These are phyloP conservation scores for Fopius arisanus DNA, from an alignment of 1,140 invertebrate genomes.

Conservation along the genomic window DNA sequence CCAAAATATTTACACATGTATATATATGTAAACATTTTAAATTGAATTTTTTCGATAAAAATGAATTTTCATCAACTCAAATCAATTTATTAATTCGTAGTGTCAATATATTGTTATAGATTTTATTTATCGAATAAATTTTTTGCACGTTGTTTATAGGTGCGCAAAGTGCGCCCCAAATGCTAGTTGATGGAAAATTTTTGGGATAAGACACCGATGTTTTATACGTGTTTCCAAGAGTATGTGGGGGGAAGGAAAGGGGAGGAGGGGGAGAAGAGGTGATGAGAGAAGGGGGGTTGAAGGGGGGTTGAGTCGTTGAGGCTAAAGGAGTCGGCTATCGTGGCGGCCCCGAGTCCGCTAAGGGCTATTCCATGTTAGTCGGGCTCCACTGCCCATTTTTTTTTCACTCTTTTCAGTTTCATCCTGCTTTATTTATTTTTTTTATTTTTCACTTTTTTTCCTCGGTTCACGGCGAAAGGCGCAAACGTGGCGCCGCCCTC, in stretches of 20 bases:
- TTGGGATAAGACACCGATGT: slow-evolving; percentile 2
- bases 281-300: slow-evolving; percentile 43
- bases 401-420: slow-evolving; percentile 45
- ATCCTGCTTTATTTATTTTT: slow-evolving; percentile 4
- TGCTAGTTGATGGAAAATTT: slow-evolving; percentile 9
- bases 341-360: slow-evolving; percentile 51
- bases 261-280: slow-evolving; percentile 33
- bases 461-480: slow-evolving; percentile 39
- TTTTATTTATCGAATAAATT: no score
- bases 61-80: no score
- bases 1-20: no score
- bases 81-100: no score
- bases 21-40: no score
- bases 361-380: slow-evolving; percentile 66
- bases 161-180: no score
- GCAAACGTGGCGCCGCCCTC: slow-evolving; percentile 63
- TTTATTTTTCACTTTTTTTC: slow-evolving; percentile 21
- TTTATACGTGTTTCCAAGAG: slow-evolving; percentile 9
- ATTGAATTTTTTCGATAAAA: no score
- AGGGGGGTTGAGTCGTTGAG: slow-evolving; percentile 51
- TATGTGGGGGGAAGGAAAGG: slow-evolving; percentile 22
- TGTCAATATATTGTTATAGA: no score
- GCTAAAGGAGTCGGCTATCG: slow-evolving; percentile 60
- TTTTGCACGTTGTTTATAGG: no score
- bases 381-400: slow-evolving; percentile 56